A percentile compares a stretch with the other conserved stretches of the same genome.
Conservation (phyloP, 1,140 invertebrate genomes). For the Scaptomyza montana region DNA sequence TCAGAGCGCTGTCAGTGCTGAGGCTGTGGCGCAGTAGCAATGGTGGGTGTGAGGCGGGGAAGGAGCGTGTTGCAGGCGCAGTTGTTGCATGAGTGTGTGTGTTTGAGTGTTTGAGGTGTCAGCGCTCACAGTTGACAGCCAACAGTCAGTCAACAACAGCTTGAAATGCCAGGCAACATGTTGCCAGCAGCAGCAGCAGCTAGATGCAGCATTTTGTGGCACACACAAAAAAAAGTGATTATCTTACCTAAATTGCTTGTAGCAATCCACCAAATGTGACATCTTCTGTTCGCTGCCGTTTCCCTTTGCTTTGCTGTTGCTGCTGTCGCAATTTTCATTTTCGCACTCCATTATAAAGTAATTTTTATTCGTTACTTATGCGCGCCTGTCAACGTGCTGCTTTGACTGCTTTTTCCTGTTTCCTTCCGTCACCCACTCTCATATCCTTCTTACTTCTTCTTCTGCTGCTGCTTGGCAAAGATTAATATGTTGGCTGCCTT, state of each 20-base stretch:
- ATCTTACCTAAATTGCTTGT: slow-evolving; percentile 81
- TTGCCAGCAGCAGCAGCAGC: slow-evolving; percentile 31
- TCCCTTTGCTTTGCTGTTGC: slow-evolving; percentile 17
- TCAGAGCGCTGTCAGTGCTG: slow-evolving; percentile 80
- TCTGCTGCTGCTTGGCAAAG: slow-evolving; percentile 53
- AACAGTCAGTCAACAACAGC: slow-evolving; percentile 58
- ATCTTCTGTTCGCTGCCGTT: slow-evolving; percentile 6
- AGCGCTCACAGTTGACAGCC: slow-evolving; percentile 74
- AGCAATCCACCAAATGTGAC: slow-evolving; percentile 74
- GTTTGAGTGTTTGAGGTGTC: slow-evolving; percentile 61
- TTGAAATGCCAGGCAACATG: slow-evolving; percentile 54
- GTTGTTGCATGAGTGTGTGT: slow-evolving; percentile 21
- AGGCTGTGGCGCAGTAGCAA: slow-evolving; percentile 49
- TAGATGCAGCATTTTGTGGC: slow-evolving; percentile 9
- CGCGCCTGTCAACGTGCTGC: slow-evolving; percentile 70
- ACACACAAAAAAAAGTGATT: slow-evolving; percentile 54
- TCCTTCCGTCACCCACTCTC: slow-evolving; percentile 32
- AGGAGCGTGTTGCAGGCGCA: slow-evolving; percentile 26
- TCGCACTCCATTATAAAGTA: slow-evolving; percentile 82
- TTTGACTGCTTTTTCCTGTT: slow-evolving; percentile 72
- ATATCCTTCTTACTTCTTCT: slow-evolving; percentile 53
- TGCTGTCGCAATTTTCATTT: slow-evolving; percentile 76
- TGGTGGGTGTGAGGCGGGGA: slow-evolving; percentile 26
- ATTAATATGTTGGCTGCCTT: slow-evolving; percentile 77
- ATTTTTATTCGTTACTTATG: slow-evolving; percentile 82